These are phyloP conservation scores for Helarctos malayanus DNA, from an alignment of 2,797 vertebrate species.

Conservation along the genomic window DNA sequence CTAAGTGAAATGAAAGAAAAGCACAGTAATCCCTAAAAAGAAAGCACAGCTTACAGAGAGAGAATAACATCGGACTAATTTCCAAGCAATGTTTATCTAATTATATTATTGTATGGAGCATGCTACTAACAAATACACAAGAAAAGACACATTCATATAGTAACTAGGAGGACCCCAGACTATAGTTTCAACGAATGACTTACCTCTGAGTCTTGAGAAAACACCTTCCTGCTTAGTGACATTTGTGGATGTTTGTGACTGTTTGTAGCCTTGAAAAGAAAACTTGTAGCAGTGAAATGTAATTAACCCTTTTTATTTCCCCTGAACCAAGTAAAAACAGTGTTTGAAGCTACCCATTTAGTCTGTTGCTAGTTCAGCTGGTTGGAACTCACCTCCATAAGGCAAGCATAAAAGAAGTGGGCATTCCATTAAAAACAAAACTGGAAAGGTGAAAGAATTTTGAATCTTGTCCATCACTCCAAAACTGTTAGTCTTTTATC, in stretches of 20 bases:
- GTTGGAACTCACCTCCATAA: background rate
- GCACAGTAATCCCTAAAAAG: background rate
- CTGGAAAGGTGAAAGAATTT: background rate
- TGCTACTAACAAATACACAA: background rate
- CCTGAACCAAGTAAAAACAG: background rate
- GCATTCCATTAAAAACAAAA: conserved; percentile 19
- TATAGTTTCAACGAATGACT: background rate
- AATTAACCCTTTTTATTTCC: background rate
- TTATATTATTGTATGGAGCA: background rate
- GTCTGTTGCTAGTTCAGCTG: background rate
- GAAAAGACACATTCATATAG: background rate
- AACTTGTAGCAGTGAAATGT: background rate
- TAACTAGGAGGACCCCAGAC: background rate
- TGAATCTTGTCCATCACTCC: background rate
- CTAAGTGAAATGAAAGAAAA: background rate
- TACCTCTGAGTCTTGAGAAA: background rate
- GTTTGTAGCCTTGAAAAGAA: conserved; percentile 61
- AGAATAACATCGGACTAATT: background rate
- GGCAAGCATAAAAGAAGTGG: background rate
- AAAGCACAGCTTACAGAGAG: background rate
- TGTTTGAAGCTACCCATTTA: background rate
- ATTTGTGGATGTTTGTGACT: background rate
- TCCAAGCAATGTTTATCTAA: background rate
- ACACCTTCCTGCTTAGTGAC: background rate
- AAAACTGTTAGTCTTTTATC: background rate